Base-by-base conservation (phyloP, 2,113 vertebrate genomes). In the Nesoenas mayeri region DNA sequence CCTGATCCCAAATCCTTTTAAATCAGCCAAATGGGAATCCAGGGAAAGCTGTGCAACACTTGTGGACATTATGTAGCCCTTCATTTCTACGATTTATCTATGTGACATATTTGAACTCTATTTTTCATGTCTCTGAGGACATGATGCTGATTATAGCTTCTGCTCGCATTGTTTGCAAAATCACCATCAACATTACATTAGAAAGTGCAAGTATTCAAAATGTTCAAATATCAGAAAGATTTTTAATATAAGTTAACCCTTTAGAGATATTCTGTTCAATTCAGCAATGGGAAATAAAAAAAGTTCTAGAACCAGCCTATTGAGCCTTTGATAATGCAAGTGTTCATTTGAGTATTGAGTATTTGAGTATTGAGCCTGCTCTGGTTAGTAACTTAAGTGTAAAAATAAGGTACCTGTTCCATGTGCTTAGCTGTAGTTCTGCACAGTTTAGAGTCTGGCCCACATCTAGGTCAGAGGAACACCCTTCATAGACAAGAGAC, bases 51-150 rank as follows among this genome's bases (percentile, higher is more conserved):
- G 25, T 24, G 53, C 48, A 34, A 70, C 17, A 17, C 0, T 0
- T 38, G 44, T 20, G 50, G 66, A 31, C 15, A 28, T 21, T 0
- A 0, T 10, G 8, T n/a, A 65, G 58, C 13, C 51, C 56, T 74
- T 36, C 32, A 66, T 86, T 88, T 88, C 60, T 40, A 73, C 24
- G 47, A 25, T 80, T 69, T 62, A 57, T 44, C 58, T 18, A 4
- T 11, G 7, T 4, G 34, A 34, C 1, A 0, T 14, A 71, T 42
- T 26, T 22, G 29, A 86, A 60, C 5, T 1, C 9, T 28, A 5
- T 38, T 82, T 82, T 69, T 42, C 62, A 40, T 4, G 6, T 24
- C 50, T 47, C 12, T 1, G 40, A 74, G 36, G 32, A 56, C 3
- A 6, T 8, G 12, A 22, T 58, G 42, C 48, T 38, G 12, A 38